Evolutionary conservation across 1,140 invertebrate genomes (phyloP), one percentile per base, ranked within the genome.

Genomic region (Papilio polytes): DNA sequence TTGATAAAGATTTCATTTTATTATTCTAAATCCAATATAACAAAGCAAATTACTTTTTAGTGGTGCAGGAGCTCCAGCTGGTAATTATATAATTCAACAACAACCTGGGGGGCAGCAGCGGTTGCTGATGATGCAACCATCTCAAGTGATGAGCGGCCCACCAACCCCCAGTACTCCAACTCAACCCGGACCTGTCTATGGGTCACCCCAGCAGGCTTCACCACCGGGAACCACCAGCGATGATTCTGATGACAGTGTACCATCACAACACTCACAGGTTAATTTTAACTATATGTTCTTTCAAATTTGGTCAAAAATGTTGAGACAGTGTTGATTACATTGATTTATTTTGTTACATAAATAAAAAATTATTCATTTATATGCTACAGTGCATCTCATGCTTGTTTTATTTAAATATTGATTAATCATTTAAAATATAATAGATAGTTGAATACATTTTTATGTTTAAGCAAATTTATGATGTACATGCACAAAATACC

Each of bases 191-290:
- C 91, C 92, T 72, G 89, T 94, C 74, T 96, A 95, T 94, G 96
- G 95, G 26, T 96, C 96, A 8, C 95, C 96, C 20, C 94, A 94
- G 78, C 90, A 94, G 87, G 92, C 96, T 87, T 92, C 96, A 95
- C 94, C 96, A 94, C 88, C 96, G 95, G 90, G 96, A 77, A 96
- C 97, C 44, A 98, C 97, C 12, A 98, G 97, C 93, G 98, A 98
- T 91, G 98, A 98, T 87, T 98, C 97, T 87, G 98, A 98, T 93
- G 98, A 98, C 89, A 98, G 97, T 92, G 97, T 98, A 26, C 97
- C 97, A 51, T 95, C 95, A 81, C 97, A 95, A 80, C 92, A 95
- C 83, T 92, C 94, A 73, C 94, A 95, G 90, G 94, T 95, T 88
- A 59, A 82, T 4, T 3, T 12, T 13, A 48, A 48, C 6, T 48